These are phyloP conservation scores for Tokudaia tokunoshimensis DNA, from an alignment of 2,797 vertebrate genomes.

Conservation along the genomic window DNA sequence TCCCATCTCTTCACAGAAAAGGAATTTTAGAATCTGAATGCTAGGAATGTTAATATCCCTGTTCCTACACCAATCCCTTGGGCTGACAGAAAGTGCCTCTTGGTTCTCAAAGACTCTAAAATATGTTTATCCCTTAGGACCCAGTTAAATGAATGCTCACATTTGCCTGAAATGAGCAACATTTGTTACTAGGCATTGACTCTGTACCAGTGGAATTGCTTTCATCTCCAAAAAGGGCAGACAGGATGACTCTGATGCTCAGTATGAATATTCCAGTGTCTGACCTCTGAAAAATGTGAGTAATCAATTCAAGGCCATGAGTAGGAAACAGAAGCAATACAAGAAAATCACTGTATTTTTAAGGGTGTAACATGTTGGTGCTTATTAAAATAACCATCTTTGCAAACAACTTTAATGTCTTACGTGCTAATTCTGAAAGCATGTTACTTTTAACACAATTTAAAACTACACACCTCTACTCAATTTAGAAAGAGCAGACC, in stretches of 20 bases:
- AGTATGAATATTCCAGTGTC: conserved; percentile 12
- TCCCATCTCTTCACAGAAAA: neutral
- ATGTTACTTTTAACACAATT: conserved; percentile 13
- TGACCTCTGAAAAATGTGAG: conserved; percentile 33
- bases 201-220: neutral
- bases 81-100: conserved; percentile 22
- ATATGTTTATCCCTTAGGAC: conserved; percentile 9
- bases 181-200: neutral
- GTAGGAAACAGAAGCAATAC: neutral
- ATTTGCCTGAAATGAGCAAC: neutral
- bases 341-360: neutral
- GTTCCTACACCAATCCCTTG: neutral
- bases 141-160: neutral
- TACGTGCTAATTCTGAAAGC: conserved; percentile 15
- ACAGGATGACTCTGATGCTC: neutral
- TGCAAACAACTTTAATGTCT: neutral
- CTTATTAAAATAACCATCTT: conserved; percentile 45
- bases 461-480: neutral
- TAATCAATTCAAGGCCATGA: conserved; percentile 27
- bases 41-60: conserved; percentile 23
- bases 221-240: neutral
- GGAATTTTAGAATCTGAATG: conserved; percentile 4
- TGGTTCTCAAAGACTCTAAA: conserved; percentile 20
- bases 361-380: neutral
- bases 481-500: neutral